Conservation (phyloP, 64 coral and sea anemone genomes). For the Cladopsammia gracilis region DNA sequence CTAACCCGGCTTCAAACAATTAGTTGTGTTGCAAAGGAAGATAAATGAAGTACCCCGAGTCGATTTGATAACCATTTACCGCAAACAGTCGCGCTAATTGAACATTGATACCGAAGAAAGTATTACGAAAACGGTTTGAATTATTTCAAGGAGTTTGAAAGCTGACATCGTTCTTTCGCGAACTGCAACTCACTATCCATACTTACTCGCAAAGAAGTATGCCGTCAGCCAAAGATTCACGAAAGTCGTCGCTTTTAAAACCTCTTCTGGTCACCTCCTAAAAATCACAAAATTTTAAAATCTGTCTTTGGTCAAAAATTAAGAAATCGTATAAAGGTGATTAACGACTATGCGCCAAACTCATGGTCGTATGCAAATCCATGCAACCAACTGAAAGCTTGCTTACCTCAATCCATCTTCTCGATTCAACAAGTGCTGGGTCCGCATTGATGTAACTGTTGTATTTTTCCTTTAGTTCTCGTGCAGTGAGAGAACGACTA, state of each 20-base stretch:
- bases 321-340: neutral
- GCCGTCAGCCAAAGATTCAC: constrained; percentile 70
- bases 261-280: constrained; percentile 44
- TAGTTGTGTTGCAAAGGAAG: too few relatives aligned
- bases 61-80: neutral
- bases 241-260: constrained; percentile 61
- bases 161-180: neutral
- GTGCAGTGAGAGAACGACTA: neutral
- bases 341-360: neutral
- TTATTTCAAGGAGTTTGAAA: neutral
- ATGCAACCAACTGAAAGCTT: neutral
- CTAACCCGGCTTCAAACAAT: too few relatives aligned
- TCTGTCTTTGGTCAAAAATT: neutral
- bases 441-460: constrained; percentile 54
- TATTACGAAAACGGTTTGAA: neutral
- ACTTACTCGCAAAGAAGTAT: constrained; percentile 82
- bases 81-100: constrained; percentile 6
- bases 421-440: constrained; percentile 31
- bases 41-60: neutral
- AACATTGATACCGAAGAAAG: neutral
- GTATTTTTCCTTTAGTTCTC: constrained; percentile 46
- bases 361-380: neutral
- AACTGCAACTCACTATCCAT: neutral
- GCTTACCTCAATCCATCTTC: constrained; percentile 78
- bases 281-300: constrained; percentile 4